Conservation (phyloP, 2,797 vertebrate genomes). For the Cichlasoma orientale region DNA sequence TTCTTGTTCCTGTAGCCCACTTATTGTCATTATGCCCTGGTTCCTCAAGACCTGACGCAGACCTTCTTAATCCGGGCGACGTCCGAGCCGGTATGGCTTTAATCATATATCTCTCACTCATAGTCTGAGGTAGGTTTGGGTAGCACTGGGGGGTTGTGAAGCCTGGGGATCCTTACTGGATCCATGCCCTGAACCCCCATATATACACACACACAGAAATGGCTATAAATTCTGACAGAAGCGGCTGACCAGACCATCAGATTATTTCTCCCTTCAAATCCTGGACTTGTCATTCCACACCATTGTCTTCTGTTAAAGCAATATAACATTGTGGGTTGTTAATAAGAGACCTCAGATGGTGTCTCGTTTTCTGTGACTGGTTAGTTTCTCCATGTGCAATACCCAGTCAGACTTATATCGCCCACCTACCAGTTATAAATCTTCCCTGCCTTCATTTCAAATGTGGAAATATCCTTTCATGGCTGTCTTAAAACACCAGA, state of each 20-base stretch:
- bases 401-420: slow-evolving; percentile 10
- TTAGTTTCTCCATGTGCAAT: slow-evolving; percentile 22
- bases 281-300: not conserved
- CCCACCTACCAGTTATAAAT: slow-evolving; percentile 47
- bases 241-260: not conserved
- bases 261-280: not conserved
- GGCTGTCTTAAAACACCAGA: slow-evolving; percentile 33
- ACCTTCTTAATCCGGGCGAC: no score
- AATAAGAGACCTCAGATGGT: slow-evolving; percentile 30
- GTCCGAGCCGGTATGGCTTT: not conserved
- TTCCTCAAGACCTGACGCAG: no score
- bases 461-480: slow-evolving; percentile 60
- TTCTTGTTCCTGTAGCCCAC: no score
- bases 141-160: no score
- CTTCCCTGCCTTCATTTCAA: slow-evolving; percentile 36
- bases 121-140: no score
- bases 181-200: no score
- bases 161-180: no score
- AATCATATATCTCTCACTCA: no score
- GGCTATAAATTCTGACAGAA: not conserved
- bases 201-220: not conserved
- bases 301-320: slow-evolving; percentile 50
- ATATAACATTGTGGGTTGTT: slow-evolving; percentile 21
- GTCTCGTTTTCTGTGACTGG: slow-evolving; percentile 39
- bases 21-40: no score